These are phyloP conservation scores for Cotesia vestalis DNA, from an alignment of 1,140 invertebrate genomes.

Conservation along the genomic window DNA sequence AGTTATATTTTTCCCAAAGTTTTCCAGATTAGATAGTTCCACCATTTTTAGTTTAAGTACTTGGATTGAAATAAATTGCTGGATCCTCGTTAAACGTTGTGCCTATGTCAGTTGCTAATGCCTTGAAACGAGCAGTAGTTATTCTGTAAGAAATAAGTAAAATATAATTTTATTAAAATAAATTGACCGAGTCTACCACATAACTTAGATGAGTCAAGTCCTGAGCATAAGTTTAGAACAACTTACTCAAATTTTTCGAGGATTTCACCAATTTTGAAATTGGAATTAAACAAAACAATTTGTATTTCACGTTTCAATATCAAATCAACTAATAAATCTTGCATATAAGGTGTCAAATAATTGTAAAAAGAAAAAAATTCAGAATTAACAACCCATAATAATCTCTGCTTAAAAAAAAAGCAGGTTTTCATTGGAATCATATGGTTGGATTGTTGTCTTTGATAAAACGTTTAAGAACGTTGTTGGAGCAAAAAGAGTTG, in stretches of 20 bases:
- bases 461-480: conserved; percentile 4
- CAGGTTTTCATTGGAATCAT: neutral
- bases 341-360: conserved; percentile 7
- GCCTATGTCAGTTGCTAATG: neutral
- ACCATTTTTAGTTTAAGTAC: neutral
- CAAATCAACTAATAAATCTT: neutral
- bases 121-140: too few relatives aligned
- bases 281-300: neutral
- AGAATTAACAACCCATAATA: conserved; percentile 2
- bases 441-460: conserved; percentile 4
- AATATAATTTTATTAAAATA: too few relatives aligned
- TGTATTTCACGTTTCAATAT: conserved; percentile 11
- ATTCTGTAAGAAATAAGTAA: too few relatives aligned
- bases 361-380: neutral
- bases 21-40: neutral
- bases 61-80: neutral
- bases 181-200: too few relatives aligned
- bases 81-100: neutral
- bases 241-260: conserved; percentile 11
- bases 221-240: neutral
- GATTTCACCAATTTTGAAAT: conserved; percentile 4
- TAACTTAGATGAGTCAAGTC: neutral
- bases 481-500: conserved; percentile 5
- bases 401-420: neutral
- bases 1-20: neutral